Conservation (phyloP, 2,113 vertebrate genomes). For the Xenopus tropicalis region DNA sequence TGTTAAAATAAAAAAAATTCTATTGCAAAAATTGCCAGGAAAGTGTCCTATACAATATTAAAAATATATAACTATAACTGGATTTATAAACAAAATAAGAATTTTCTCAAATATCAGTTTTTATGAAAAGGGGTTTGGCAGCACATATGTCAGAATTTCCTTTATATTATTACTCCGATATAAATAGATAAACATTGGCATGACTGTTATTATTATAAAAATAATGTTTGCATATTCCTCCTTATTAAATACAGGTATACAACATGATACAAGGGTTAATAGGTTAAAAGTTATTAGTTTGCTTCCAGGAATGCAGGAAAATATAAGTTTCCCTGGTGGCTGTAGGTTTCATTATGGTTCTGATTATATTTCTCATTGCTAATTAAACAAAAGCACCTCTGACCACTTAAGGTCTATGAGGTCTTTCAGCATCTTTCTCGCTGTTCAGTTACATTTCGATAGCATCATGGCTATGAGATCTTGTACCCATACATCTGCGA, state of each 20-base stretch:
- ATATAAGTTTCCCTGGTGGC: constrained; percentile 31
- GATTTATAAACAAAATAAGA: too few relatives aligned
- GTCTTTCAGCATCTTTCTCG: constrained; percentile 31
- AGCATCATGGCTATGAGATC: constrained; percentile 30
- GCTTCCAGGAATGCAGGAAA: constrained; percentile 26
- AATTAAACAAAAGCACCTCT: constrained; percentile 39
- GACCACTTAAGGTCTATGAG: constrained; percentile 26
- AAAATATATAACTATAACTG: too few relatives aligned
- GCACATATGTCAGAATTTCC: too few relatives aligned
- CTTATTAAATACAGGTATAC: background rate
- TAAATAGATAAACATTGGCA: background rate
- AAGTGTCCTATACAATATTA: too few relatives aligned
- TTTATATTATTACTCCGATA: constrained; percentile 6
- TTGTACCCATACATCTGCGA: constrained; percentile 19
- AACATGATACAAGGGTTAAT: constrained; percentile 22
- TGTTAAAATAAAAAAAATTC: too few relatives aligned
- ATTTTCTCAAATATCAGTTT: too few relatives aligned
- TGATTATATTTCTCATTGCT: constrained; percentile 36
- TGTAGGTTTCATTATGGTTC: constrained; percentile 40
- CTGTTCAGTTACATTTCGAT: constrained; percentile 26
- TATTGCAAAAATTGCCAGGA: too few relatives aligned
- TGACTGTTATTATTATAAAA: too few relatives aligned
- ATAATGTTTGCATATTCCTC: background rate
- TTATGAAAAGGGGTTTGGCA: too few relatives aligned
- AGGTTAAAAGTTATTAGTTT: constrained; percentile 33